Evolutionary conservation across 2,113 vertebrate species (phyloP).

Genomic region (Ailuropoda melanoleuca): DNA sequence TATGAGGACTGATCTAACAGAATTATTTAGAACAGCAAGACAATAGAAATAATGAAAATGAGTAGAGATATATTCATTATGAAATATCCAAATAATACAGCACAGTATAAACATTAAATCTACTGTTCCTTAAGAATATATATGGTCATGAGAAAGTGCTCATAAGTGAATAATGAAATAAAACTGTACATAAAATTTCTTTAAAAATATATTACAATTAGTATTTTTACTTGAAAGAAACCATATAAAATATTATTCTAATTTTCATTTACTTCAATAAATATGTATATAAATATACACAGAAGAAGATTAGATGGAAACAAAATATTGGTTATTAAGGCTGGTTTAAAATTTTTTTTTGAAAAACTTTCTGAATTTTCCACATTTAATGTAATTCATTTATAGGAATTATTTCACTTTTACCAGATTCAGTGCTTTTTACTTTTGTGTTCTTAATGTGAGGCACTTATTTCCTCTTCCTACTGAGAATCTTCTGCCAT

Average conservation of each 20-base stretch:
- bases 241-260: not conserved
- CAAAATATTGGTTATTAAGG: not conserved
- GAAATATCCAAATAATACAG: not conserved
- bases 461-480: not conserved
- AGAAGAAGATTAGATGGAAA: conserved; percentile 17
- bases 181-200: not conserved
- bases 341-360: not conserved
- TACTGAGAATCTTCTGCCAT: not conserved
- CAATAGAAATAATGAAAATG: not conserved
- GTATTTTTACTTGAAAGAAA: conserved; percentile 27
- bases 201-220: not conserved
- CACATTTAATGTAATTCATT: not conserved
- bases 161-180: not conserved
- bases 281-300: not conserved
- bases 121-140: not conserved
- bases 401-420: not conserved
- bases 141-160: not conserved
- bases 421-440: not conserved
- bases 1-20: not conserved
- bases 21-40: not conserved
- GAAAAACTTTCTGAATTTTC: not conserved
- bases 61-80: not conserved
- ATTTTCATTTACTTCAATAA: conserved; percentile 2
- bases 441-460: not conserved
- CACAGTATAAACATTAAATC: not conserved